A percentile compares a stretch with the other conserved stretches of the same genome.
These are phyloP conservation scores for Cantharis lateralis DNA, from an alignment of 2,888 invertebrate genomes.

Conservation along the genomic window DNA sequence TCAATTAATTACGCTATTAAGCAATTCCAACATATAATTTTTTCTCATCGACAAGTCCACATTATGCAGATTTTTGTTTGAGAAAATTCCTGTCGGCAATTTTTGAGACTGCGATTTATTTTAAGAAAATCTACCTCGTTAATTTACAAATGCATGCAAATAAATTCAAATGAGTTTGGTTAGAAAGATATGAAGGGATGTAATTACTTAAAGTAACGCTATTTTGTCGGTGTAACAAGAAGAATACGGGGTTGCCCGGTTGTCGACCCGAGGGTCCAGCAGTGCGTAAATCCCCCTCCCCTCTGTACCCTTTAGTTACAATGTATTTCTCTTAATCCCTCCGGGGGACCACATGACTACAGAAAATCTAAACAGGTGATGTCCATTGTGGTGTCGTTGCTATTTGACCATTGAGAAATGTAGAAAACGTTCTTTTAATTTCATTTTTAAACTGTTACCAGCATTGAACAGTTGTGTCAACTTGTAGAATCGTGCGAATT, in stretches of 20 bases:
- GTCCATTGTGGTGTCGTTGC: conserved; percentile 36
- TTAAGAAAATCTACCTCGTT: not conserved
- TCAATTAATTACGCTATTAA: not conserved
- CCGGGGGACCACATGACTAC: conserved; percentile 25
- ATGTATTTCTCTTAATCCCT: conserved; percentile 20
- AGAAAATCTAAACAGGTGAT: conserved; percentile 26
- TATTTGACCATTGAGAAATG: conserved; percentile 27
- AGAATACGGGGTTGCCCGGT: conserved; percentile 47
- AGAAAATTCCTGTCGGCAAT: not conserved
- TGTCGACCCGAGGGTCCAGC: conserved; percentile 47
- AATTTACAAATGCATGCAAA: conserved; percentile 14
- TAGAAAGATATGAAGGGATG: conserved; percentile 25
- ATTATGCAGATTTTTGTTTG: not conserved
- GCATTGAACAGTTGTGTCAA: conserved; percentile 2
- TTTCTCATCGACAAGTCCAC: not conserved
- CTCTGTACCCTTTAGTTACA: conserved; percentile 36
- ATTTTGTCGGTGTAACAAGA: conserved; percentile 21
- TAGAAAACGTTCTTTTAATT: conserved; percentile 17
- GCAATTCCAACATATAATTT: not conserved
- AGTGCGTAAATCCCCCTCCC: conserved; percentile 35
- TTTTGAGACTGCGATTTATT: not conserved
- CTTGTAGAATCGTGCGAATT: not conserved
- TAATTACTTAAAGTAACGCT: conserved; percentile 30
- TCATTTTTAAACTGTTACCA: not conserved
- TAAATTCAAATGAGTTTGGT: conserved; percentile 14